A percentile compares a stretch with the other conserved stretches of the same genome.
Conservation (phyloP, 2,888 invertebrate genomes). For the Odontocolon sp. region DNA sequence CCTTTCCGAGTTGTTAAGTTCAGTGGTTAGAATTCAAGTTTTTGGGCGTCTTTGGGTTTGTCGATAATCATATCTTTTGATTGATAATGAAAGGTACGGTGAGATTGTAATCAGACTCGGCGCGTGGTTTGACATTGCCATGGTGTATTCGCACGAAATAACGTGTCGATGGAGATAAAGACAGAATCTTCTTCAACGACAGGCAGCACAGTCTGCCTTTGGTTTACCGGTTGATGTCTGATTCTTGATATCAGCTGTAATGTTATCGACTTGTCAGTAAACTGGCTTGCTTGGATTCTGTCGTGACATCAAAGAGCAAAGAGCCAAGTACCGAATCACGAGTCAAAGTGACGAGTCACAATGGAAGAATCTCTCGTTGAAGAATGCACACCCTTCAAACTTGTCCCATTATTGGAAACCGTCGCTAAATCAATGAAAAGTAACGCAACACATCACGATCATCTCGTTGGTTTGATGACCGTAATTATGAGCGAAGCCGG, state of each 20-base stretch:
- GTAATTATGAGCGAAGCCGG: conserved; percentile 72
- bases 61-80: no score
- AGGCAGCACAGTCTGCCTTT: background rate
- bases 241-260: no score
- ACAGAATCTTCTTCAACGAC: conserved; percentile 7
- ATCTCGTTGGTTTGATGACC: conserved; percentile 71
- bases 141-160: no score
- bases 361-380: conserved; percentile 68
- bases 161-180: background rate
- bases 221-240: background rate
- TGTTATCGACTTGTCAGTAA: no score
- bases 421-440: conserved; percentile 61
- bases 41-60: no score
- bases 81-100: no score
- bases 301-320: no score
- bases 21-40: no score
- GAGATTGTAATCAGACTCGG: no score
- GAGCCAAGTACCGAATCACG: no score
- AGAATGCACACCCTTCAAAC: conserved; percentile 67
- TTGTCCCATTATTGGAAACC: conserved; percentile 67
- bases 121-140: no score
- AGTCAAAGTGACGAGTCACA: background rate
- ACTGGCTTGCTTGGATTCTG: background rate
- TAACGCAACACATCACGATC: conserved; percentile 70
- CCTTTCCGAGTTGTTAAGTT: no score